Base-by-base conservation (phyloP, 2,888 invertebrate species). In the Andrena chrysosceles region DNA sequence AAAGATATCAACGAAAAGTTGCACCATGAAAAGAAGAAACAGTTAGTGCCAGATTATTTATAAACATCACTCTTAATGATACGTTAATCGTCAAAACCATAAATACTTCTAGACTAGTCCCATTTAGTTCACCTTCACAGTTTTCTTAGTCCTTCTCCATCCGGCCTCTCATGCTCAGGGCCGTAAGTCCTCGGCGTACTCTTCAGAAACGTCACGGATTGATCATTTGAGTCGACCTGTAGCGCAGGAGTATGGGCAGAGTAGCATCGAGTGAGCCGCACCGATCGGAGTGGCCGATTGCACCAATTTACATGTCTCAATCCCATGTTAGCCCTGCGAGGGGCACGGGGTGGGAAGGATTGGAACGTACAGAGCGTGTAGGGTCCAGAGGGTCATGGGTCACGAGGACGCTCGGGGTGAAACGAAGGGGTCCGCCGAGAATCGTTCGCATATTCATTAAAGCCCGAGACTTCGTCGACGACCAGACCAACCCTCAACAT, bases 301-400 rank as follows among this genome's bases (percentile, higher is more conserved):
- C 91, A 92, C 92, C 92, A 93, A 93, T 93, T 93, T 93, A 93
- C 93, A 93, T 93, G 93, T 93, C 93, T 93, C 93, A 93, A 93
- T 93, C 91, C 91, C 90, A 91, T 91, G 91, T 90, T 91, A 84
- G 89, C 85, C 79, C 81, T 77, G 85, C 85, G 87, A 90, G 76
- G 77, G 73, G 81, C 29, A 33, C 16, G 56, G 71, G 87, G 56
- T 33, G 77, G 49, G 54, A 64, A 75, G 77, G 72, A 74, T 33
- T 62, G 83, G 80, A 80, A 83, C 77, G 70, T 85, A 87, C 64
- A 78, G 81, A 78, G 74, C 82, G 77, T 88, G 87, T 88, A 79
- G 87, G 83, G 85, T 74, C 85, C 79, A 68, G 64, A 78, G 77
- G 85, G 74, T 85, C 81, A 80, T 77, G 87, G 86, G 85, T 85